These are phyloP conservation scores for Drosophila littoralis DNA, from an alignment of 1,140 invertebrate species.

Conservation along the genomic window DNA sequence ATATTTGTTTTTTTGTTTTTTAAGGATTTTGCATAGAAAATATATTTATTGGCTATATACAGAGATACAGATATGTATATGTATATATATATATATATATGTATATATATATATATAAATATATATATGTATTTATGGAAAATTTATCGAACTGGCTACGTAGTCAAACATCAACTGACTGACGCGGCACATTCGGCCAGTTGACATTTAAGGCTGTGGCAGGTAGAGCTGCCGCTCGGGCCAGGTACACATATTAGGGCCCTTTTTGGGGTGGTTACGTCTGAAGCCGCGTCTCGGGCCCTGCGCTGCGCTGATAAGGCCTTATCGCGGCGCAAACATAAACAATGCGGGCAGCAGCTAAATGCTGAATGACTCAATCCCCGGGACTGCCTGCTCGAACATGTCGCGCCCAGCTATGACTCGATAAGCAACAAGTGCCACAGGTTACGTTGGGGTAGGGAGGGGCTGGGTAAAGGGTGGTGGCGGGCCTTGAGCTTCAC, in stretches of 20 bases:
- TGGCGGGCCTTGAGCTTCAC: background rate
- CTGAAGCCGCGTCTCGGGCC: constrained; percentile 6
- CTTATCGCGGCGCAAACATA: constrained; percentile 20
- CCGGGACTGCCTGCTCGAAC: constrained; percentile 25
- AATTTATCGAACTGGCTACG: constrained; percentile 11
- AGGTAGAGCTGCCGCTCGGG: background rate
- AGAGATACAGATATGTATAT: constrained; percentile 1
- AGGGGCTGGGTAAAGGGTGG: background rate
- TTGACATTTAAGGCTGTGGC: constrained; percentile 6
- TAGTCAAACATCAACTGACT: constrained; percentile 17
- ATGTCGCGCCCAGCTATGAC: constrained; percentile 28
- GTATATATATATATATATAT: background rate
- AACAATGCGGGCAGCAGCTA: constrained; percentile 30
- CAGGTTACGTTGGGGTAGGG: background rate
- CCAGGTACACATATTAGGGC: constrained; percentile 4
- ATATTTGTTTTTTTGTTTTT: background rate
- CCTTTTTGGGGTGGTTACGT: background rate
- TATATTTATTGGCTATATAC: constrained; percentile 8
- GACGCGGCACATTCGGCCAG: background rate
- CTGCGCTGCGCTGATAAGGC: constrained; percentile 6
- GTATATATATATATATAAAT: background rate
- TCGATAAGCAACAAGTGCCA: constrained; percentile 42
- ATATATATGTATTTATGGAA: constrained; percentile 13
- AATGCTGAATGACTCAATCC: constrained; percentile 31
- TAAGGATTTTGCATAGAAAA: constrained; percentile 1